Conservation (phyloP, 2,797 vertebrate genomes). For the Trematomus bernacchii region DNA sequence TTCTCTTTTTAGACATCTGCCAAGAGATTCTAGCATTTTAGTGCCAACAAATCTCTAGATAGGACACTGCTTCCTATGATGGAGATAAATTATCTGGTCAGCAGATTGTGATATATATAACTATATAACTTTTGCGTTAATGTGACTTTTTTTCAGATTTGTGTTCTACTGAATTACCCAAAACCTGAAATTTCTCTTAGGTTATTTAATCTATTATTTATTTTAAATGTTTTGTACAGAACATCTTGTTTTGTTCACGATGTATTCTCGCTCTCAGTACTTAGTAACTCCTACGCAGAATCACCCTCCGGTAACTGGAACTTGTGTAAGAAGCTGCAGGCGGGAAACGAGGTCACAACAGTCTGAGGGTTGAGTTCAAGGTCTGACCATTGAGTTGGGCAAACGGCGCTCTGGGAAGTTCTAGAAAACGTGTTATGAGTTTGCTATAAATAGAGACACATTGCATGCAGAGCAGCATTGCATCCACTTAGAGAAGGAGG, state of each 20-base stretch:
- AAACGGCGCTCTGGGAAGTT: slow-evolving; percentile 22
- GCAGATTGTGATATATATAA: neutral
- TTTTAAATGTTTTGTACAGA: neutral
- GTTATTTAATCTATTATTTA: neutral
- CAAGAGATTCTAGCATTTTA: neutral
- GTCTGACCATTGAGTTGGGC: slow-evolving; percentile 18
- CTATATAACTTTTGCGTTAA: neutral
- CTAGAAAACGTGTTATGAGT: slow-evolving; percentile 65
- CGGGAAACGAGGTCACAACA: slow-evolving; percentile 10
- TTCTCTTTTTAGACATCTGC: neutral
- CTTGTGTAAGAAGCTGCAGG: neutral
- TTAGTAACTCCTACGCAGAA: neutral
- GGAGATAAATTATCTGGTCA: too few species aligned
- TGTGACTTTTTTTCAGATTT: neutral
- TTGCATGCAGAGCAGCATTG: slow-evolving; percentile 57
- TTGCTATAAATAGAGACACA: slow-evolving; percentile 76
- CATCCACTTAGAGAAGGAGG: slow-evolving; percentile 35
- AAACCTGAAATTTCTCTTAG: neutral
- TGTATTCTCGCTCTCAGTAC: neutral
- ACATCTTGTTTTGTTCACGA: neutral
- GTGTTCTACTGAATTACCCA: neutral
- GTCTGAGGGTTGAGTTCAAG: slow-evolving; percentile 33
- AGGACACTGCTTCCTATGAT: neutral
- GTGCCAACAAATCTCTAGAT: neutral
- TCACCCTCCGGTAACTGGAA: neutral